Evolutionary conservation across 2,797 vertebrate genomes (phyloP).

Genomic region (Coilia nasus): DNA sequence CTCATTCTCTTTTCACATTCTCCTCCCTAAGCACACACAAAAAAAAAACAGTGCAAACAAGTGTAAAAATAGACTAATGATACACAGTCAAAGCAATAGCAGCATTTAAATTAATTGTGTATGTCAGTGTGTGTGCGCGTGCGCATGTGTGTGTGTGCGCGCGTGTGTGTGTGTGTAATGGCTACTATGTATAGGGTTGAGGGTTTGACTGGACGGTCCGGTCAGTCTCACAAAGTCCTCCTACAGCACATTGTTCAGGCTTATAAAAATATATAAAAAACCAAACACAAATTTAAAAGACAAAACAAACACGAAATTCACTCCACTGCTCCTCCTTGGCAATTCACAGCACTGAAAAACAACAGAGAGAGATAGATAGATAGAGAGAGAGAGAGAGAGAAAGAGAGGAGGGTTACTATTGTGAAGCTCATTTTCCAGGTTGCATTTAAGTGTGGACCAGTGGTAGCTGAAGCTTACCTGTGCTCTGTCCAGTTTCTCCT

Average conservation of each 20-base stretch:
- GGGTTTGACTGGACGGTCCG: neutral
- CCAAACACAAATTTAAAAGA: neutral
- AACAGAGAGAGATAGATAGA: neutral
- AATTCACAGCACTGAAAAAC: neutral
- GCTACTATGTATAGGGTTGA: neutral
- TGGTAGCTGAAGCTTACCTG: neutral
- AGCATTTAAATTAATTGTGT: conserved; percentile 3
- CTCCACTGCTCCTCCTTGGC: neutral
- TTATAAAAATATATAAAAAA: conserved; percentile 18
- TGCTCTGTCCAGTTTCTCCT: neutral
- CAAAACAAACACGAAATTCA: neutral
- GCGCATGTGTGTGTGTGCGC: too few relatives aligned
- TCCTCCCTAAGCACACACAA: neutral
- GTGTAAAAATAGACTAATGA: conserved; percentile 1
- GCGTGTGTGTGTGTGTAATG: neutral
- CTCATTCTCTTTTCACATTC: neutral
- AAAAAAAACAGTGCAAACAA: conserved; percentile 9
- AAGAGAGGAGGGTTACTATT: neutral
- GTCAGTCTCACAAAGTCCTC: neutral
- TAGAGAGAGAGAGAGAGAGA: neutral
- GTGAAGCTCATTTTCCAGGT: neutral
- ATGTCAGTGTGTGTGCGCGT: neutral
- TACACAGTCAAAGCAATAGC: conserved; percentile 18
- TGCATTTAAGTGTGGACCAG: neutral
- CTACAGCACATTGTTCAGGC: neutral